Percentiles rank a stretch among this genome's conserved stretches.
Conservation (phyloP, 2,797 vertebrate species). For the Alexandromys oeconomus region DNA sequence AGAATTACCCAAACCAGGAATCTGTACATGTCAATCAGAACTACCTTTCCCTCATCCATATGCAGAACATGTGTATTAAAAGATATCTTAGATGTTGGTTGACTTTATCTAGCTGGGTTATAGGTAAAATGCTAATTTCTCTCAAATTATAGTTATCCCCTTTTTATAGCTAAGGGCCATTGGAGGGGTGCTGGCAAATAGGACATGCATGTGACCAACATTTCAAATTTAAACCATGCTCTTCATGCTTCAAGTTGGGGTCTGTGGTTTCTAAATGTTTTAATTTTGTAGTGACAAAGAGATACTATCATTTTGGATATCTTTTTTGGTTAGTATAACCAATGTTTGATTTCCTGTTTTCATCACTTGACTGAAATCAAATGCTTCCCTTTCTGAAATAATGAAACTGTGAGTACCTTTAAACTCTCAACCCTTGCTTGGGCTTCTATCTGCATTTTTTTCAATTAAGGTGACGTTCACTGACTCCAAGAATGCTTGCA, state of each 20-base stretch:
- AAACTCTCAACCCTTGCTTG: not conserved
- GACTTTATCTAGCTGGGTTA: not conserved
- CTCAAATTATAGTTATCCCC: not conserved
- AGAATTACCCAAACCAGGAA: not conserved
- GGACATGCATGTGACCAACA: not conserved
- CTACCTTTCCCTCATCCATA: not conserved
- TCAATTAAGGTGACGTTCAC: not conserved
- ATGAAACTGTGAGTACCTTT: not conserved
- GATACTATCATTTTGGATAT: not conserved
- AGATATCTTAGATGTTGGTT: not conserved
- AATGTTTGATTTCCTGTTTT: not conserved
- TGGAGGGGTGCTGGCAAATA: not conserved
- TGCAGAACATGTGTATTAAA: not conserved
- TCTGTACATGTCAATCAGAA: not conserved
- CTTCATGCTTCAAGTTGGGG: not conserved
- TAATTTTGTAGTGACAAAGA: not conserved
- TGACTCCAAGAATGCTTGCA: not conserved
- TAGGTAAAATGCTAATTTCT: not conserved
- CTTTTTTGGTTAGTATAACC: not conserved
- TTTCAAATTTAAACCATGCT: not conserved
- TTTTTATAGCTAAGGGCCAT: not conserved
- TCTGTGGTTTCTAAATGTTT: not conserved
- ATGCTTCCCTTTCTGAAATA: not conserved
- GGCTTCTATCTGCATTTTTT: not conserved
- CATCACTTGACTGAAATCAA: not conserved